Evolutionary conservation across 1,140 invertebrate species (phyloP).

Genomic region (Dreissena polymorpha): DNA sequence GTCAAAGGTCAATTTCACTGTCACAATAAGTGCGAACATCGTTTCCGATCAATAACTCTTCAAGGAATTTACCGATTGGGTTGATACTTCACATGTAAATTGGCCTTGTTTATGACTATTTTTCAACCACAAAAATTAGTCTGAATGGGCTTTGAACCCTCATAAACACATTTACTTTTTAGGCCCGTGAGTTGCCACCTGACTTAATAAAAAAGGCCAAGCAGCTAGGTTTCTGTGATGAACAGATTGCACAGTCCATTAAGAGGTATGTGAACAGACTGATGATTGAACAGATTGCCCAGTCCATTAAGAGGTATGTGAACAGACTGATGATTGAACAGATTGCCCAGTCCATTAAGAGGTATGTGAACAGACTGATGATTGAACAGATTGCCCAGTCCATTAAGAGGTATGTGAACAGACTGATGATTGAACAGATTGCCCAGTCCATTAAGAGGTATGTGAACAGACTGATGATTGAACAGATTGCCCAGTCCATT

Average conservation of each 20-base stretch:
- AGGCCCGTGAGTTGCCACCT: slow-evolving; percentile 76
- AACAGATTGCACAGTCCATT: slow-evolving; percentile 94
- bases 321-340: too few species aligned
- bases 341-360: slow-evolving; percentile 93
- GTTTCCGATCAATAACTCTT: too few species aligned
- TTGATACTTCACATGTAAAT: too few species aligned
- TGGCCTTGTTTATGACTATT: too few species aligned
- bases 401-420: neutral
- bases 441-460: too few species aligned
- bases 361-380: slow-evolving; percentile 97
- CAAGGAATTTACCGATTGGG: too few species aligned
- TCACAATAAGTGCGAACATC: too few species aligned
- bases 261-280: slow-evolving; percentile 96
- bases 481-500: slow-evolving; percentile 94
- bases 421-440: too few species aligned
- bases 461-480: too few species aligned
- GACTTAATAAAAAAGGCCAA: slow-evolving; percentile 90
- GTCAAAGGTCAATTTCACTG: too few species aligned
- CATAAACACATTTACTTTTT: neutral
- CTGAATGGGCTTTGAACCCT: too few species aligned
- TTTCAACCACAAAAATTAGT: too few species aligned
- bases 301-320: slow-evolving; percentile 93
- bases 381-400: neutral
- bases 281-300: slow-evolving; percentile 98
- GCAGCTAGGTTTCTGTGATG: slow-evolving; percentile 97